A percentile compares a stretch with the other conserved stretches of the same genome.
These are phyloP conservation scores for Macrotus californicus DNA, from an alignment of 2,113 vertebrate genomes.

Conservation along the genomic window DNA sequence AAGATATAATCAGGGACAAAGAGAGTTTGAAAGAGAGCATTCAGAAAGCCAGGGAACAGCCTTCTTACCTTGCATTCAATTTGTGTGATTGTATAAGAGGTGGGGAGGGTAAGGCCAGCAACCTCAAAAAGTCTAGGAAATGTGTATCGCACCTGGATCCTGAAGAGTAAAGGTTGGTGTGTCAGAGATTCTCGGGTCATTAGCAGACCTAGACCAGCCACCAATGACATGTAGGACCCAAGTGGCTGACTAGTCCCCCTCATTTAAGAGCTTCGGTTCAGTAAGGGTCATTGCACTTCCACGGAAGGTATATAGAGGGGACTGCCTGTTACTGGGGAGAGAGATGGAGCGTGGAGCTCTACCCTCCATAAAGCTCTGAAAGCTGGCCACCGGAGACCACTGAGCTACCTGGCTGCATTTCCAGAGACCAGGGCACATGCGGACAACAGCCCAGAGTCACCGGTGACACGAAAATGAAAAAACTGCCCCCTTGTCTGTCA, in stretches of 20 bases:
- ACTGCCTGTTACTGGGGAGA: background rate
- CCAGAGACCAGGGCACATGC: background rate
- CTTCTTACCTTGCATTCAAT: background rate
- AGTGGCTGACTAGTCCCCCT: background rate
- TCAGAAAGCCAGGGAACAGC: background rate
- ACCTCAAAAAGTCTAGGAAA: background rate
- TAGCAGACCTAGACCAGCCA: background rate
- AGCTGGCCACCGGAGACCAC: background rate
- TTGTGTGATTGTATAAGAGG: background rate
- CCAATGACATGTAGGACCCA: background rate
- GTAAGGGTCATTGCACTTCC: background rate
- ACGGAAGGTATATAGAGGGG: background rate
- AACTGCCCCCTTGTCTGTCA: background rate
- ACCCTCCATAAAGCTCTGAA: background rate
- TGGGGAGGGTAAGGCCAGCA: background rate
- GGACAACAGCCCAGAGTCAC: background rate
- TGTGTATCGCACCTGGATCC: background rate
- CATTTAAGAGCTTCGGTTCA: background rate
- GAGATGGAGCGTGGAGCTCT: background rate
- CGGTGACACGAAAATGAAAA: background rate
- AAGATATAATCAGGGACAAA: background rate
- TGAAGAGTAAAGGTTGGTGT: background rate
- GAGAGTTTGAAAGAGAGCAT: background rate
- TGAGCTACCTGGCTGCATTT: background rate
- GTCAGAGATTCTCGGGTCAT: background rate